A percentile compares a stretch with the other conserved stretches of the same genome.
Evolutionary conservation across 2,888 invertebrate genomes (phyloP).

Genomic region (Amblyjoppa fuscipennis): DNA sequence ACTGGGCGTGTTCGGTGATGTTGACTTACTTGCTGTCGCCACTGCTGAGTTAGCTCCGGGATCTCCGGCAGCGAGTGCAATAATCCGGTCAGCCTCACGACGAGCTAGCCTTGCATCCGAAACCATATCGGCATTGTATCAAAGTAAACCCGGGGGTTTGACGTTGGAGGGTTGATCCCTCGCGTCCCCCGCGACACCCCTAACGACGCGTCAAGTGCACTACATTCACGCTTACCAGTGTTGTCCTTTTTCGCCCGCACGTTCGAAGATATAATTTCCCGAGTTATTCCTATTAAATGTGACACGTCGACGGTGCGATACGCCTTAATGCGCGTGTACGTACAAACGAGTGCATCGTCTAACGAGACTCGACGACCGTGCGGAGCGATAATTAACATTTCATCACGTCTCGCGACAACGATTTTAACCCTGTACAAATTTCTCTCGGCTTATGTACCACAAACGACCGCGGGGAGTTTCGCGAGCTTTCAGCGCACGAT

Average conservation of each 20-base stretch:
- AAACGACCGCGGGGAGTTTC: conserved; percentile 1
- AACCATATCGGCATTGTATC: conserved; percentile 1
- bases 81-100: conserved; percentile 19
- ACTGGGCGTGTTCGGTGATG: background rate
- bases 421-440: conserved; percentile 31
- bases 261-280: background rate
- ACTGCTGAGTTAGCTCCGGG: background rate
- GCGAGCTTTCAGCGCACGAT: conserved; percentile 27
- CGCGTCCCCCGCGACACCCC: conserved; percentile 10
- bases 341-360: conserved; percentile 28
- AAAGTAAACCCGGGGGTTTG: background rate
- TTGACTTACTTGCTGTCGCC: background rate
- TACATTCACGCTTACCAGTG: conserved; percentile 3
- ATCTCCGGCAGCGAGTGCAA: background rate
- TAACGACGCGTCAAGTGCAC: conserved; percentile 45
- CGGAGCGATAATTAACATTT: conserved; percentile 38
- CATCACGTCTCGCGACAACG: conserved; percentile 8
- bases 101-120: background rate
- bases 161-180: conserved; percentile 14
- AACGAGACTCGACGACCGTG: conserved; percentile 7
- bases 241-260: background rate
- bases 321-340: conserved; percentile 3
- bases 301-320: background rate
- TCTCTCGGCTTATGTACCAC: background rate
- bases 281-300: conserved; percentile 6